These are phyloP conservation scores for Philereme transversata DNA, from an alignment of 2,888 invertebrate genomes.

Conservation along the genomic window DNA sequence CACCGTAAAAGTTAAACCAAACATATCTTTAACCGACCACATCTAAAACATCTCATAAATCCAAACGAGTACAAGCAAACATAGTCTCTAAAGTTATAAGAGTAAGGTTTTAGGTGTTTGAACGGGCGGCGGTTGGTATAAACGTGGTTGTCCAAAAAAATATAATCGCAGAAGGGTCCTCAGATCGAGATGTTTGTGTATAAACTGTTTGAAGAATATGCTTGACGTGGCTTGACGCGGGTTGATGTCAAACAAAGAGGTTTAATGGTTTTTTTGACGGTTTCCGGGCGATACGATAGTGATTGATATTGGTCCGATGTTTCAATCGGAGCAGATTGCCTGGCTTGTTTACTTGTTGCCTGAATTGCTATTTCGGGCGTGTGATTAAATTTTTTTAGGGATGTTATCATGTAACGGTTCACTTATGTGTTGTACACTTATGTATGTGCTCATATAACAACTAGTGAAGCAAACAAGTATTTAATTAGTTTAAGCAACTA, in stretches of 20 bases:
- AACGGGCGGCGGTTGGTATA: background rate
- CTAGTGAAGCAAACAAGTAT: too few species aligned
- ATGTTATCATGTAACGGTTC: too few species aligned
- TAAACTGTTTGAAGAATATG: constrained; percentile 59
- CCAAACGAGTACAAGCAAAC: constrained; percentile 11
- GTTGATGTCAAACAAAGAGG: constrained; percentile 45
- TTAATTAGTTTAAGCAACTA: too few species aligned
- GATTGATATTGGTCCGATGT: constrained; percentile 33
- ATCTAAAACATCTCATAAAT: constrained; percentile 16
- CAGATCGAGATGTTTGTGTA: constrained; percentile 56
- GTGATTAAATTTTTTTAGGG: constrained; percentile 5
- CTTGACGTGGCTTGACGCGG: constrained; percentile 45
- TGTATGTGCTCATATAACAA: too few species aligned
- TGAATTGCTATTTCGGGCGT: constrained; percentile 19
- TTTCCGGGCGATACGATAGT: constrained; percentile 34
- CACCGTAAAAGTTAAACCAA: constrained; percentile 57
- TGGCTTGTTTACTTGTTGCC: constrained; percentile 15
- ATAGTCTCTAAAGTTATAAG: constrained; percentile 7
- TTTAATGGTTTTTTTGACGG: constrained; percentile 46
- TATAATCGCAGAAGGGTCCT: constrained; percentile 52
- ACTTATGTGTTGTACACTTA: too few species aligned
- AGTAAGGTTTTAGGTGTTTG: background rate
- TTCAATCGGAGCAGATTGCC: constrained; percentile 18
- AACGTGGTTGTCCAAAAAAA: constrained; percentile 42
- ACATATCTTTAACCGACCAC: constrained; percentile 48